Conservation (phyloP, 1,140 invertebrate species). For the Homalodisca vitripennis region DNA sequence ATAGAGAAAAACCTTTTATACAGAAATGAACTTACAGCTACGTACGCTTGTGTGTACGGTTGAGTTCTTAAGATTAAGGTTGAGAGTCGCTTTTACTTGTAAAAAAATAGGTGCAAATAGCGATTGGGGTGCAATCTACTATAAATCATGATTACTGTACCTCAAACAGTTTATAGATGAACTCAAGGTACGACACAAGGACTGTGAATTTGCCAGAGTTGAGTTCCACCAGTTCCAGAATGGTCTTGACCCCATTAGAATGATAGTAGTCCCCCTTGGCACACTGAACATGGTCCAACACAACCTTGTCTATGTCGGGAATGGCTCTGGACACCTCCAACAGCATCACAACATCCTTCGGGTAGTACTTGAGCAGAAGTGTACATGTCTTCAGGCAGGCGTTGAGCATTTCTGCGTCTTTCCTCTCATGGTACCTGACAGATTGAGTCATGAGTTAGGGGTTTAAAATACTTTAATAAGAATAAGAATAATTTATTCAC, state of each 20-base stretch:
- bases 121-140: neutral
- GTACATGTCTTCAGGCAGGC: neutral
- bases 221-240: conserved; percentile 26
- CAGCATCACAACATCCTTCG: neutral
- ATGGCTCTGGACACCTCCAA: neutral
- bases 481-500: no score
- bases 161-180: conserved; percentile 19
- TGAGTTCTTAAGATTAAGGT: no score
- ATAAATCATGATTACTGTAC: neutral
- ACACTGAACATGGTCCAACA: conserved; percentile 20
- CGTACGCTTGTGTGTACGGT: no score
- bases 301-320: conserved; percentile 25
- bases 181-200: conserved; percentile 14
- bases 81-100: no score
- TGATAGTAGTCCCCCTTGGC: conserved; percentile 16
- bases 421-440: conserved; percentile 8
- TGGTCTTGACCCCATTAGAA: neutral
- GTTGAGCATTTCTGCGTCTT: neutral
- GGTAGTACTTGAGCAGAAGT: neutral
- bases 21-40: no score
- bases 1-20: no score
- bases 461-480: no score
- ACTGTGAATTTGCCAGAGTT: conserved; percentile 19
- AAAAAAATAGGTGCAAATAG: no score
- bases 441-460: no score